Evolutionary conservation across 2,888 invertebrate species (phyloP), one percentile per base, ranked within the genome.

Genomic region (Chymomyza amoena): DNA sequence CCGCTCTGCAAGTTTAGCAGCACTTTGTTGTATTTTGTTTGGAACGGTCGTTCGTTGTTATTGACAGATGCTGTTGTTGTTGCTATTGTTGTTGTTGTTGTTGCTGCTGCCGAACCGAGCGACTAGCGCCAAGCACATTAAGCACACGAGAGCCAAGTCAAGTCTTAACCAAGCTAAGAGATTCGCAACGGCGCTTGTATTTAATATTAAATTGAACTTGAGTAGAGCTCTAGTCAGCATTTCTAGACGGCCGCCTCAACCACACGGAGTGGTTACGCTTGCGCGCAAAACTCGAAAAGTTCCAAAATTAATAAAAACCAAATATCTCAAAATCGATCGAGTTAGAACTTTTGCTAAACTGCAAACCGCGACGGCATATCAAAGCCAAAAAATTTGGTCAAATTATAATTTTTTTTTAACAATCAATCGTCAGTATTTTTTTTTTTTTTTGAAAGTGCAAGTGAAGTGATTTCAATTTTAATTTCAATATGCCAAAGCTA

Each of bases 121-220:
- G 76, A 78, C 76, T 78, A 70, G 78, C 79, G 70, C 61, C 73
- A 56, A 18, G 20, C 16, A 56, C 56, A 20, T 56, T 20, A 56
- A n/a, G 56, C 56, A 10, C 56, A 56, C 18, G 20, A 45, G 39
- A 45, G 70, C 74, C 78, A 68, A 68, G 60, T 64, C 20, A 28
- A 63, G 52, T 18, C n/a, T 10, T 9, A 32, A 45, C 66, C 20
- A 32, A 64, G 52, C 16, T 13, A 45, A 64, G 16, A 76, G 76
- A 78, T 79, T 78, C 70, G 78, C 79, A 70, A 64, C 73, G 74
- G 25, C 64, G 73, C 73, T 72, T 70, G 69, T 80, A 80, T 84
- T 80, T 79, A 84, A 85, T 87, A 89, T 89, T 89, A 89, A 89
- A 89, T 86, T 84, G 89, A 87, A 87, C 88, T 89, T 89, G 85